phyloP scores from a whole-genome alignment of 2,797 vertebrate species.

The Rhadinocentrus ornatus region DNA sequence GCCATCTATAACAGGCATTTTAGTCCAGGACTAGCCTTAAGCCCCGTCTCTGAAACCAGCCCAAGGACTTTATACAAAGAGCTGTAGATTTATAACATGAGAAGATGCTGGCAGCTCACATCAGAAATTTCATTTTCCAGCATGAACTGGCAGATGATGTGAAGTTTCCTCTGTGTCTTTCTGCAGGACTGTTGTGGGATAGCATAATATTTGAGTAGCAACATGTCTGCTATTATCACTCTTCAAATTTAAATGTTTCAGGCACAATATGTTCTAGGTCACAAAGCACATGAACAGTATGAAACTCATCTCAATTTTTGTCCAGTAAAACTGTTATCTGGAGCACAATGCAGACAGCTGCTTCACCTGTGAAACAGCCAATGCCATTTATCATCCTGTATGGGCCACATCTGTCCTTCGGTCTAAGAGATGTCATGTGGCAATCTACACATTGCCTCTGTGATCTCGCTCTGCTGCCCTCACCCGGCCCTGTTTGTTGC shows the following conservation, averaged over 20 bases:
- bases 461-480: constrained; percentile 36
- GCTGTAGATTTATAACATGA: constrained; percentile 8
- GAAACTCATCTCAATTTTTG: constrained; percentile 55
- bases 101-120: constrained; percentile 17
- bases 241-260: constrained; percentile 52
- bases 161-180: constrained; percentile 23
- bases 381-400: constrained; percentile 63
- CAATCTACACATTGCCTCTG: constrained; percentile 56
- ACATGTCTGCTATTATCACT: constrained; percentile 40
- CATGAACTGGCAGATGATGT: constrained; percentile 19
- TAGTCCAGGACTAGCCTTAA: too few species aligned
- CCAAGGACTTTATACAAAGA: neutral
- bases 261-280: constrained; percentile 52
- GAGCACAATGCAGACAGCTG: constrained; percentile 53
- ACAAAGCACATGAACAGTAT: constrained; percentile 45
- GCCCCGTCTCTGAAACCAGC: too few species aligned
- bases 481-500: constrained; percentile 30
- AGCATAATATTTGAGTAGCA: constrained; percentile 45
- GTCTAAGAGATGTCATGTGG: constrained; percentile 65
- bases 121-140: constrained; percentile 22
- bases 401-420: constrained; percentile 65
- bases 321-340: constrained; percentile 57
- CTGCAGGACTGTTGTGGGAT: constrained; percentile 27
- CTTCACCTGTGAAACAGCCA: constrained; percentile 50
- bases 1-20: too few species aligned